Conservation (phyloP, 1,140 invertebrate species). For the Zaprionus lachaisei region DNA sequence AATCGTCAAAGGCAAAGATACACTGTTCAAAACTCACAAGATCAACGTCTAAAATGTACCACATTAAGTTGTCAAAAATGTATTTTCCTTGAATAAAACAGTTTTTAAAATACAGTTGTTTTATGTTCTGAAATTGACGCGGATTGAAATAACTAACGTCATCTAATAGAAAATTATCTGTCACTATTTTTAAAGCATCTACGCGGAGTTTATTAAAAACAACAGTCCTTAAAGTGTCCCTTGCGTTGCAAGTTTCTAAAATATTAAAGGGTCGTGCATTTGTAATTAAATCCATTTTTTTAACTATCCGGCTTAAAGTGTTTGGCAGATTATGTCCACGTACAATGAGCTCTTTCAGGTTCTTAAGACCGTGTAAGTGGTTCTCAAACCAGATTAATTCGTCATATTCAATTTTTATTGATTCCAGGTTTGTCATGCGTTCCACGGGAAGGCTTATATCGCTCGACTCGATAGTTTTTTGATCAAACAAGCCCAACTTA, state of each 20-base stretch:
- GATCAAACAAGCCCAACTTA: constrained; percentile 23
- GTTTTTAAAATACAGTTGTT: constrained; percentile 34
- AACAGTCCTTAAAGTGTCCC: constrained; percentile 12
- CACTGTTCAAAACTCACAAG: constrained; percentile 50
- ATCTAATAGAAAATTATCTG: constrained; percentile 32
- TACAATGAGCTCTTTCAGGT: constrained; percentile 30
- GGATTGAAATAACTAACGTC: background rate
- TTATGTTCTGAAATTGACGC: constrained; percentile 23
- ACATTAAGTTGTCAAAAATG: constrained; percentile 19
- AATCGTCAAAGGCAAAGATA: constrained; percentile 40
- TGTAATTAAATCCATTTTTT: background rate
- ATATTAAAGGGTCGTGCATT: constrained; percentile 29
- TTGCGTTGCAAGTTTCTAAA: constrained; percentile 43
- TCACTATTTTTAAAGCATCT: constrained; percentile 24
- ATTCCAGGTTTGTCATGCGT: constrained; percentile 39
- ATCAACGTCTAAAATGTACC: constrained; percentile 17
- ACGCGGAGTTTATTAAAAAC: constrained; percentile 5
- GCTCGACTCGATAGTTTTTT: background rate
- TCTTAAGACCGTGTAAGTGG: constrained; percentile 19
- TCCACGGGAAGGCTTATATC: constrained; percentile 27
- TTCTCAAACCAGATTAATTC: constrained; percentile 36
- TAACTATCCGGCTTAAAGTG: background rate
- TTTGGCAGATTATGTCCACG: background rate
- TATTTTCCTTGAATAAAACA: background rate
- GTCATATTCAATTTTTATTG: constrained; percentile 27